Evolutionary conservation across 2,888 invertebrate species (phyloP).

Genomic region (Coelopa pilipes): DNA sequence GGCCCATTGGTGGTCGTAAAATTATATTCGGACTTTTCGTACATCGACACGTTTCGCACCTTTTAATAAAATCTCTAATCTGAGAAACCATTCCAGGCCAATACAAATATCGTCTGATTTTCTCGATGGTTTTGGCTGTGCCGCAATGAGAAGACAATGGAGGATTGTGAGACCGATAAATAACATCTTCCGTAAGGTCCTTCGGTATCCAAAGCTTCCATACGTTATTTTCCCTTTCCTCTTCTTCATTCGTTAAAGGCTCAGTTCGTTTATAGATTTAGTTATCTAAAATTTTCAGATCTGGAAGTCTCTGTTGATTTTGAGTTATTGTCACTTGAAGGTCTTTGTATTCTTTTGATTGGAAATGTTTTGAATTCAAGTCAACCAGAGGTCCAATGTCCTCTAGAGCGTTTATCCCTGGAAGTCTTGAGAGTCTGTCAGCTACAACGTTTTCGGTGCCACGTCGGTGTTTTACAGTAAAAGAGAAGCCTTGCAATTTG

Average conservation of each 20-base stretch:
- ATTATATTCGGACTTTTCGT: no score
- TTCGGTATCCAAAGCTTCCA: constrained; percentile 29
- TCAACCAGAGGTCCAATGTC: constrained; percentile 14
- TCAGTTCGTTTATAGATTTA: constrained; percentile 17
- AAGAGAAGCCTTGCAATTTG: constrained; percentile 20
- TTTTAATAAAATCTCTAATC: no score
- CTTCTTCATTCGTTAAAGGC: constrained; percentile 4
- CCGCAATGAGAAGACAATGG: constrained; percentile 26
- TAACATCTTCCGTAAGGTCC: background rate
- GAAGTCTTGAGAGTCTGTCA: constrained; percentile 18
- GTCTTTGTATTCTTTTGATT: constrained; percentile 14
- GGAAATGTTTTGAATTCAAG: background rate
- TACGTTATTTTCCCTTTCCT: background rate
- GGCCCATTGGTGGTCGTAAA: no score
- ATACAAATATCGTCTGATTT: constrained; percentile 28
- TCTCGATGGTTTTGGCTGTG: constrained; percentile 29
- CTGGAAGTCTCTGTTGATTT: constrained; percentile 9
- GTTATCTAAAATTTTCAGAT: background rate
- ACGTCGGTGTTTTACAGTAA: constrained; percentile 11
- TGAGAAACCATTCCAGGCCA: no score
- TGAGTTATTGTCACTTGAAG: background rate
- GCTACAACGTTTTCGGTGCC: constrained; percentile 26
- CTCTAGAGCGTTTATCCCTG: background rate
- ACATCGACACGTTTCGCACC: no score
- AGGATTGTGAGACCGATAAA: constrained; percentile 22